These are phyloP conservation scores for Corythaeola cristata DNA, from an alignment of 2,113 vertebrate genomes.

Conservation along the genomic window DNA sequence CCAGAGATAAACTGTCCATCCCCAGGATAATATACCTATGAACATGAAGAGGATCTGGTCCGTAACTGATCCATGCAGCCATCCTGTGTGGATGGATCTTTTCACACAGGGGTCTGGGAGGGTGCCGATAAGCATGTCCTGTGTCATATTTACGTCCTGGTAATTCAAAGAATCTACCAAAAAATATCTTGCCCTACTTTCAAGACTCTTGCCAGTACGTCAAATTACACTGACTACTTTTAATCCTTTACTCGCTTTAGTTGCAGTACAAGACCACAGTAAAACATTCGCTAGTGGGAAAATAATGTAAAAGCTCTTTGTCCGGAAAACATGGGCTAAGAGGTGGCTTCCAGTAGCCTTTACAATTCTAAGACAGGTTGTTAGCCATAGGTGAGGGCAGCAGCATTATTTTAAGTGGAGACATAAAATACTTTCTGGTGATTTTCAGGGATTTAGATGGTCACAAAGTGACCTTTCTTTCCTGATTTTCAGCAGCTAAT, in stretches of 20 bases:
- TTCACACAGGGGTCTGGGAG: background rate
- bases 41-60: background rate
- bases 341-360: background rate
- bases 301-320: conserved; percentile 23
- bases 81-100: background rate
- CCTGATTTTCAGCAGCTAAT: conserved; percentile 21
- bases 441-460: background rate
- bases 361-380: background rate
- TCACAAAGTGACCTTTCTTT: conserved; percentile 26
- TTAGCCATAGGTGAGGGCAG: conserved; percentile 19
- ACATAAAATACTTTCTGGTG: background rate
- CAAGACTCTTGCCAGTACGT: background rate
- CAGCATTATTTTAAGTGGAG: background rate
- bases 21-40: background rate
- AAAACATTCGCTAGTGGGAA: conserved; percentile 31
- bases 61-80: background rate
- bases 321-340: background rate
- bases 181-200: conserved; percentile 26
- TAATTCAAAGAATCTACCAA: background rate
- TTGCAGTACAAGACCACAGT: conserved; percentile 7
- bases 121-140: background rate
- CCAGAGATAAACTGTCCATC: background rate
- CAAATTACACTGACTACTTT: conserved; percentile 39
- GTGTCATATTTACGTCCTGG: background rate
- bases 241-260: conserved; percentile 38